A percentile compares a stretch with the other conserved stretches of the same genome.
Conservation (phyloP, 2,797 vertebrate genomes). For the Atherinosoma microstoma region DNA sequence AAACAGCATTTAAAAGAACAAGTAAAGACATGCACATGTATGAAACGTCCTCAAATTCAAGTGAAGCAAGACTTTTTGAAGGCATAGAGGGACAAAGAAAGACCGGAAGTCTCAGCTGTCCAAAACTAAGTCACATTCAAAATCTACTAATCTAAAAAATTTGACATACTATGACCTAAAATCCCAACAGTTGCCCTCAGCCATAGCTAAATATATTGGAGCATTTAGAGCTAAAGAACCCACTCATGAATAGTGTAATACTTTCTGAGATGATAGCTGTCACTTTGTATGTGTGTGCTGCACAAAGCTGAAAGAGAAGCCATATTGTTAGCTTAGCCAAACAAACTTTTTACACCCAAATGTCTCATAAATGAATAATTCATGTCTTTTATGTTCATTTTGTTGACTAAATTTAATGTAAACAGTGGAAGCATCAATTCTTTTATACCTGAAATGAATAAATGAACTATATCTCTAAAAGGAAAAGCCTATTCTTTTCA, state of each 20-base stretch:
- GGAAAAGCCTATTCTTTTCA: background rate
- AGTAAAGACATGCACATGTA: constrained; percentile 11
- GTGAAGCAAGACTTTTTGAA: background rate
- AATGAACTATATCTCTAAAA: background rate
- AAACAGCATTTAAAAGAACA: constrained; percentile 59
- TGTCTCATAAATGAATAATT: too few species aligned
- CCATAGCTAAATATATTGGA: background rate
- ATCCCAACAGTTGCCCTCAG: background rate
- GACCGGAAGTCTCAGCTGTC: background rate
- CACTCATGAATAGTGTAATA: background rate
- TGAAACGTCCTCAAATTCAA: constrained; percentile 12
- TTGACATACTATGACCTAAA: background rate
- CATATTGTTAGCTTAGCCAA: background rate
- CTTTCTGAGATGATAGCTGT: too few species aligned
- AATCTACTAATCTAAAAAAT: background rate
- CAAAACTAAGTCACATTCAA: background rate
- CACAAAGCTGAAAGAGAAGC: too few species aligned
- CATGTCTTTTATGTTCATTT: background rate
- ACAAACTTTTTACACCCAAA: background rate
- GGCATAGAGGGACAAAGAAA: background rate
- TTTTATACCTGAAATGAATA: background rate
- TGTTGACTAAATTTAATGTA: background rate
- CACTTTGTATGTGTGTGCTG: background rate
- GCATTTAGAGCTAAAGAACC: background rate
- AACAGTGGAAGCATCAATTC: background rate